Evolutionary conservation across 2,113 vertebrate species (phyloP).

Genomic region (Chiloscyllium plagiosum): DNA sequence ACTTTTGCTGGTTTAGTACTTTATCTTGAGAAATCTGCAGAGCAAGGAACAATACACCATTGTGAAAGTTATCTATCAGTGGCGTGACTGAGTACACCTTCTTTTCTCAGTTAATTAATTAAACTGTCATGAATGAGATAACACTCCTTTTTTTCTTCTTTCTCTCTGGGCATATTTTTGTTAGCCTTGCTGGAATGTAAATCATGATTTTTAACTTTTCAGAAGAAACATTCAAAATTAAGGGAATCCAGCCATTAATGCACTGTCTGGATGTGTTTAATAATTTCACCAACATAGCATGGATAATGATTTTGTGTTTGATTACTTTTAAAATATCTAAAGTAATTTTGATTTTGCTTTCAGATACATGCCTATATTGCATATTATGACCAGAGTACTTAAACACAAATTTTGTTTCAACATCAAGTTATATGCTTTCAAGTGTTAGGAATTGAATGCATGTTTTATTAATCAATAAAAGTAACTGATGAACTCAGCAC

Average conservation of each 20-base stretch:
- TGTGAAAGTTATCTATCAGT: constrained; percentile 21
- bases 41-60: background rate
- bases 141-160: background rate
- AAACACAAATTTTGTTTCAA: background rate
- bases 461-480: background rate
- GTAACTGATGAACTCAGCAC: background rate
- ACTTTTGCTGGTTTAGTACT: background rate
- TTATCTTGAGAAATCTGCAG: background rate
- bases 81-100: background rate
- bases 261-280: background rate
- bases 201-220: background rate
- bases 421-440: background rate
- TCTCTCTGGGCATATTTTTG: background rate
- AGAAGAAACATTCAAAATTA: background rate
- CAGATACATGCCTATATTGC: background rate
- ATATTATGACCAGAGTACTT: background rate
- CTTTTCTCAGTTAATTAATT: background rate
- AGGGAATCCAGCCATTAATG: background rate
- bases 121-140: background rate
- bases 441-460: background rate
- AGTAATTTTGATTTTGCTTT: background rate
- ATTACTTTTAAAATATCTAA: background rate
- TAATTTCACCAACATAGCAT: background rate
- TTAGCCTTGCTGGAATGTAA: background rate
- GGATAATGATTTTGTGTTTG: background rate